Evolutionary conservation across 2,888 invertebrate genomes (phyloP).

Genomic region (Protophormia terraenovae): DNA sequence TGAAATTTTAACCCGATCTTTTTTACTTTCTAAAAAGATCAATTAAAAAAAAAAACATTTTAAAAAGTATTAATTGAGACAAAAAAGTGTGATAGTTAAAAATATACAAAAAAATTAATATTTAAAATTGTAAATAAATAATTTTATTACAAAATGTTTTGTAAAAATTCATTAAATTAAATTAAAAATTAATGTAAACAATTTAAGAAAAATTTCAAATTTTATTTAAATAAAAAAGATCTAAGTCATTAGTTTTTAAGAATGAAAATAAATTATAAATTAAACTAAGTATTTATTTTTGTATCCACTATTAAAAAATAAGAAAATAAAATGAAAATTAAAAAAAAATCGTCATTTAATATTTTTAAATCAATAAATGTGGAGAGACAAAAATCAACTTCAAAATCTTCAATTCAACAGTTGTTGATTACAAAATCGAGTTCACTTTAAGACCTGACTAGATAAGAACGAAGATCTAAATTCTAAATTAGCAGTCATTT

Average conservation of each 20-base stretch:
- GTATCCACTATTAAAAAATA: background rate
- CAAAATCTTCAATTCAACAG: too few species aligned
- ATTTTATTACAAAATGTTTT: too few species aligned
- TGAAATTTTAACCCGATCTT: background rate
- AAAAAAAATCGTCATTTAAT: background rate
- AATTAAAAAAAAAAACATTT: background rate
- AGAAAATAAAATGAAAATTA: conserved; percentile 26
- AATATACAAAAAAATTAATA: background rate
- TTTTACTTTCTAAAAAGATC: too few species aligned
- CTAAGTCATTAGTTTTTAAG: conserved; percentile 63
- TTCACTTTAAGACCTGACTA: too few species aligned
- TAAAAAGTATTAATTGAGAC: conserved; percentile 14
- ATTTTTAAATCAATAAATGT: background rate
- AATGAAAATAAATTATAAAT: conserved; percentile 5
- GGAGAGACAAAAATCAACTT: too few species aligned
- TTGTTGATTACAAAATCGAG: too few species aligned
- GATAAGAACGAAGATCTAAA: too few species aligned
- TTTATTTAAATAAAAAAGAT: conserved; percentile 23
- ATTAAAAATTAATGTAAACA: background rate
- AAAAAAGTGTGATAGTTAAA: conserved; percentile 54
- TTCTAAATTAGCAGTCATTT: too few species aligned
- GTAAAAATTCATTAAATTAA: conserved; percentile 10
- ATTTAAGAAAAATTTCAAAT: conserved; percentile 46
- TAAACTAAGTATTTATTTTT: conserved; percentile 59
- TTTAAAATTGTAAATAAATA: conserved; percentile 23